These are phyloP conservation scores for Virgularia gustaviana DNA, from an alignment of 92 coral and sea anemone genomes.

Conservation along the genomic window DNA sequence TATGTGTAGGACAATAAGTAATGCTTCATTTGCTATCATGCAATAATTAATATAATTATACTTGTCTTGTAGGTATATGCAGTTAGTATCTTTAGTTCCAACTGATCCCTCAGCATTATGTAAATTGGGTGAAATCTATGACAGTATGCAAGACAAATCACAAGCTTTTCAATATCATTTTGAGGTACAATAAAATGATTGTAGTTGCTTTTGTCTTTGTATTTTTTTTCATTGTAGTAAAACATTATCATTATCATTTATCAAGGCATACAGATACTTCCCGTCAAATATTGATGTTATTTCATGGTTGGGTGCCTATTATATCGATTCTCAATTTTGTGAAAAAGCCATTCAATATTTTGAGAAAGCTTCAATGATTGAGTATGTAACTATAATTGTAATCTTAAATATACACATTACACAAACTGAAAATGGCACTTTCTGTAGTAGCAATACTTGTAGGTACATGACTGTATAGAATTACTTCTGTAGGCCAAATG, in stretches of 20 bases:
- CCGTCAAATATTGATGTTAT: slow-evolving; percentile 95
- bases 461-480: background rate
- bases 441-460: background rate
- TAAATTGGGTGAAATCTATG: slow-evolving; percentile 92
- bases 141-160: slow-evolving; percentile 90
- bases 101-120: slow-evolving; percentile 93
- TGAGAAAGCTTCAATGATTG: slow-evolving; percentile 92
- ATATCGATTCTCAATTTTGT: slow-evolving; percentile 98
- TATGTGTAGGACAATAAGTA: slow-evolving; percentile 19
- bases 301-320: slow-evolving; percentile 99
- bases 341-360: slow-evolving; percentile 98
- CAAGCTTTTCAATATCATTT: slow-evolving; percentile 98
- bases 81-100: slow-evolving; percentile 91
- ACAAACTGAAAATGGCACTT: background rate
- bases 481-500: slow-evolving; percentile 73
- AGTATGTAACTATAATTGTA: slow-evolving; percentile 56
- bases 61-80: slow-evolving; percentile 80
- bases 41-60: background rate
- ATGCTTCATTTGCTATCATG: background rate
- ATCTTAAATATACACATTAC: background rate
- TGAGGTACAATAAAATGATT: slow-evolving; percentile 55
- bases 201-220: background rate
- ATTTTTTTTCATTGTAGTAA: background rate
- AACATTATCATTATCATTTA: background rate
- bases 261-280: slow-evolving; percentile 79